These are phyloP conservation scores for Temnothorax rugatulus DNA, from an alignment of 2,888 invertebrate genomes.

Conservation along the genomic window DNA sequence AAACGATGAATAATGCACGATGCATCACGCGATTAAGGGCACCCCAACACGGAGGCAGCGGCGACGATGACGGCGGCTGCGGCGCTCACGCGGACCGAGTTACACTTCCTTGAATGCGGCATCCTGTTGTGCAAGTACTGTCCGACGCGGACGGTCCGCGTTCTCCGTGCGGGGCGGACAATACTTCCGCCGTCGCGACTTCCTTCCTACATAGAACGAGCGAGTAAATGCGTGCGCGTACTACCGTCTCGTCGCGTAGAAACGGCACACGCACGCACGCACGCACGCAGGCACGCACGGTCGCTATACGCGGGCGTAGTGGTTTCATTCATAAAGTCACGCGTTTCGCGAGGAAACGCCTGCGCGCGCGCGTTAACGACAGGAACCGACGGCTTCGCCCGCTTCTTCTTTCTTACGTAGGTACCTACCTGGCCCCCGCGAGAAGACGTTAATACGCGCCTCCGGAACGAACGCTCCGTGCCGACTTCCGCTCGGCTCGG, in stretches of 20 bases:
- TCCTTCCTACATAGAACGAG: conserved; percentile 82
- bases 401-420: conserved; percentile 31
- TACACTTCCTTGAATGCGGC: conserved; percentile 83
- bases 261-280: conserved; percentile 61
- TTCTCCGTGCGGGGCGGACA: conserved; percentile 74
- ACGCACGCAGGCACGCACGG: conserved; percentile 30
- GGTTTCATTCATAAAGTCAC: conserved; percentile 84
- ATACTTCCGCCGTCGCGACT: conserved; percentile 77
- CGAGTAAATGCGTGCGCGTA: conserved; percentile 81
- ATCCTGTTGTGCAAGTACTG: conserved; percentile 82
- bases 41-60: conserved; percentile 75
- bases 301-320: conserved; percentile 71
- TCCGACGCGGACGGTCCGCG: conserved; percentile 60
- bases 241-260: conserved; percentile 73
- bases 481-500: conserved; percentile 52
- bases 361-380: conserved; percentile 71
- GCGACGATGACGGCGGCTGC: conserved; percentile 14
- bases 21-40: conserved; percentile 81
- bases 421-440: conserved; percentile 21
- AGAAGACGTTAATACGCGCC: conserved; percentile 55
- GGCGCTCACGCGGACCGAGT: conserved; percentile 73
- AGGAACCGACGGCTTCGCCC: conserved; percentile 60
- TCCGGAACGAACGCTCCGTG: conserved; percentile 53
- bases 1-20: conserved; percentile 81
- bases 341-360: conserved; percentile 75